phyloP scores from a whole-genome alignment of 1,140 invertebrate species.

The Danaus plexippus region DNA sequence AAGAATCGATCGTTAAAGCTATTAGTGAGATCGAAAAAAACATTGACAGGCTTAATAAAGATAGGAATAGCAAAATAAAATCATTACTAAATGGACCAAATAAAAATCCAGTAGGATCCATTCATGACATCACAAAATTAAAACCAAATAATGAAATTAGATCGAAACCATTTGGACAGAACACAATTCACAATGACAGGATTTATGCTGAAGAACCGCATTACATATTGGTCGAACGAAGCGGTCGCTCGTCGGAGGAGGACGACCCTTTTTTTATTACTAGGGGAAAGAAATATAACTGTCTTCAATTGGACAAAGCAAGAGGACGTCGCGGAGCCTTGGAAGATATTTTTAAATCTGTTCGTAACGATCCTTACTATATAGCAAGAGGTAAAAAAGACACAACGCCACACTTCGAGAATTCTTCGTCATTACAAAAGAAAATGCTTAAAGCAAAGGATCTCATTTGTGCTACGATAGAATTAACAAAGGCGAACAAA shows the following conservation, averaged over 20 bases:
- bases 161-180: constrained; percentile 34
- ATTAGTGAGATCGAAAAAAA: constrained; percentile 40
- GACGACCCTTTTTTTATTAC: constrained; percentile 60
- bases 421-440: constrained; percentile 26
- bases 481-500: constrained; percentile 34
- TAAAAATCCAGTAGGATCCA: constrained; percentile 22
- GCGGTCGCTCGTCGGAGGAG: constrained; percentile 52
- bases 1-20: constrained; percentile 37
- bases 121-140: constrained; percentile 14
- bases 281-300: constrained; percentile 53
- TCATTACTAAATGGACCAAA: constrained; percentile 31
- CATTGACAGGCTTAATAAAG: constrained; percentile 39
- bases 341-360: constrained; percentile 58
- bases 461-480: constrained; percentile 48
- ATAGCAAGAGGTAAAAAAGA: constrained; percentile 60
- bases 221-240: constrained; percentile 60
- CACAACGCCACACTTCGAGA: constrained; percentile 19
- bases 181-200: constrained; percentile 44
- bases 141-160: constrained; percentile 9
- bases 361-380: constrained; percentile 62
- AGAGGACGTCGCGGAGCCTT: constrained; percentile 50
- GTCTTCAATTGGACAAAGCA: constrained; percentile 29
- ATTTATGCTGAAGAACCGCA: constrained; percentile 61
- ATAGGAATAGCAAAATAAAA: constrained; percentile 41
- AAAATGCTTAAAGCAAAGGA: constrained; percentile 45